Conservation (phyloP, 2,797 vertebrate genomes). For the Paramormyrops hopkinsi region DNA sequence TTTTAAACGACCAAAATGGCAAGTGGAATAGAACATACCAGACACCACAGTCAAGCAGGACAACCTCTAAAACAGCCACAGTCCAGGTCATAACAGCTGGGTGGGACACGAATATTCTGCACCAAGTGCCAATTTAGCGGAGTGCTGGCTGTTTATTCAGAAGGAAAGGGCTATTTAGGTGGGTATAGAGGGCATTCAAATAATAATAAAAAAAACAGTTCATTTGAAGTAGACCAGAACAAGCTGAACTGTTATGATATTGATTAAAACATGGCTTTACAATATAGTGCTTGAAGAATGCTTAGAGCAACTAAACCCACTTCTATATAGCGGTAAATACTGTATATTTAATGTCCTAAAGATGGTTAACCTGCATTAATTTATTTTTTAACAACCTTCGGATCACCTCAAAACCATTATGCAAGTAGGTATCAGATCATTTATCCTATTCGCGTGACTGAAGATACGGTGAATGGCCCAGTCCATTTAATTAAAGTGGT, state of each 20-base stretch:
- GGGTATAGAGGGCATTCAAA: not conserved
- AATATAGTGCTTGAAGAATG: not conserved
- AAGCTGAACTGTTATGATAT: not conserved
- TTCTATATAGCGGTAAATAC: not conserved
- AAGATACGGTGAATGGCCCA: not conserved
- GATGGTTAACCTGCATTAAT: not conserved
- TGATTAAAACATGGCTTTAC: not conserved
- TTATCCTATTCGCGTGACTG: not conserved
- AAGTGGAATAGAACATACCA: not conserved
- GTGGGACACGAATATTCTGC: not conserved
- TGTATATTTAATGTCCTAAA: not conserved
- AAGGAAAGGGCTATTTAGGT: not conserved
- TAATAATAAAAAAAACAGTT: not conserved
- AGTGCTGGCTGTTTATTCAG: not conserved
- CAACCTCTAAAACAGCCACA: not conserved
- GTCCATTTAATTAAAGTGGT: not conserved
- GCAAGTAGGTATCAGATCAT: not conserved
- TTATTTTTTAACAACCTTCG: not conserved
- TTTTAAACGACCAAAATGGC: not conserved
- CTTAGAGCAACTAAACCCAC: not conserved
- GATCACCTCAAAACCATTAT: not conserved
- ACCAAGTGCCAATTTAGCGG: not conserved
- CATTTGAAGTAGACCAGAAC: not conserved
- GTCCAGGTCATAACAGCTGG: not conserved
- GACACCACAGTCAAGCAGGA: not conserved